Conservation (phyloP, 2,113 vertebrate genomes). For the Halichoerus grypus region DNA sequence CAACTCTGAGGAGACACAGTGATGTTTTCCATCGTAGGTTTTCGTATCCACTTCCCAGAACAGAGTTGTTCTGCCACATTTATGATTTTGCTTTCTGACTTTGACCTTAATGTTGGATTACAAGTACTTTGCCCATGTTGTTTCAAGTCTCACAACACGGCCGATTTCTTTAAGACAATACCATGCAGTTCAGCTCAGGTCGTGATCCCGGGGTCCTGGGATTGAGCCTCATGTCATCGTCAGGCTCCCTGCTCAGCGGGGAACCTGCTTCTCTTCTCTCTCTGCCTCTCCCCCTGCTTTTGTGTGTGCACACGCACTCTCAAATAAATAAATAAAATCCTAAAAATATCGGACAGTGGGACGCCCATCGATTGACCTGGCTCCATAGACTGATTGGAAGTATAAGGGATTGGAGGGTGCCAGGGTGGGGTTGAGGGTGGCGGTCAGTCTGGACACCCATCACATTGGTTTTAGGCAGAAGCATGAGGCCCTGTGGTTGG, state of each 20-base stretch:
- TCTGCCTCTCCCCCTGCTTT: background rate
- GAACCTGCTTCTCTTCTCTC: background rate
- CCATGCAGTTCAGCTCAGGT: background rate
- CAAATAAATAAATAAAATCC: background rate
- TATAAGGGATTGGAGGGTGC: background rate
- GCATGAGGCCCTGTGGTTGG: accelerated
- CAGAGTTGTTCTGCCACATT: background rate
- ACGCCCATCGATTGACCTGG: background rate
- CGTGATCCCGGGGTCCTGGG: background rate
- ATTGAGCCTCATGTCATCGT: background rate
- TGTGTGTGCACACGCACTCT: background rate
- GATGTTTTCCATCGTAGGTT: background rate
- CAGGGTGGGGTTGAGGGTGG: background rate
- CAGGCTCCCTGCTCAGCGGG: background rate
- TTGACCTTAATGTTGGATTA: background rate
- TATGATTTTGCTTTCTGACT: background rate
- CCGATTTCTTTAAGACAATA: background rate
- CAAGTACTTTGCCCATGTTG: background rate
- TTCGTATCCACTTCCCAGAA: background rate
- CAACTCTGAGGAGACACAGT: background rate
- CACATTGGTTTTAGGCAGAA: background rate
- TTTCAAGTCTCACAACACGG: background rate
- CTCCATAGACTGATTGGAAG: background rate
- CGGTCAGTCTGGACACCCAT: background rate
- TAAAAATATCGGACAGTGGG: background rate